phyloP scores from a whole-genome alignment of 2,113 vertebrate species.

The Capreolus pygargus region DNA sequence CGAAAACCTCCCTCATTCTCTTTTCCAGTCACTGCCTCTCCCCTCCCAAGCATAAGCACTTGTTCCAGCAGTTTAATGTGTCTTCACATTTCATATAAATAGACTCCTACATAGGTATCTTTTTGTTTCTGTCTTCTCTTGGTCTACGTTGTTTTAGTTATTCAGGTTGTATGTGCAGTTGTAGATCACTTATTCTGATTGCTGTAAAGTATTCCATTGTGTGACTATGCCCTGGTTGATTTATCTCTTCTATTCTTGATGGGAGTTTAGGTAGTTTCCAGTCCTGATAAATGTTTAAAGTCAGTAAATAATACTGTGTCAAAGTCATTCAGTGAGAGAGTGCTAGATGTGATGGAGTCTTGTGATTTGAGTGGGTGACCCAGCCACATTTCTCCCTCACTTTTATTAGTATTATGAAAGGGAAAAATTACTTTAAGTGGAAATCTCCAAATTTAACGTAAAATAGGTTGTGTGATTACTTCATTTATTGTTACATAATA shows the following conservation, averaged over 20 bases:
- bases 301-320: neutral
- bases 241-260: neutral
- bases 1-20: neutral
- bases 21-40: neutral
- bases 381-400: neutral
- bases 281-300: neutral
- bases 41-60: neutral
- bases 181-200: neutral
- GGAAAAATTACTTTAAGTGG: neutral
- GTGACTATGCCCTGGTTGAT: neutral
- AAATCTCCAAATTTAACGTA: conserved; percentile 27
- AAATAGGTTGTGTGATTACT: neutral
- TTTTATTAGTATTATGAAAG: neutral
- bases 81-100: neutral
- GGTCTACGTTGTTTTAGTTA: neutral
- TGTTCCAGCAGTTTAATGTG: neutral
- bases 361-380: neutral
- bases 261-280: neutral
- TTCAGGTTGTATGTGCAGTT: neutral
- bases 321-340: neutral
- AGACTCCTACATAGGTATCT: neutral
- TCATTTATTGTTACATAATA: conserved; percentile 22
- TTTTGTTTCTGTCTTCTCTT: neutral
- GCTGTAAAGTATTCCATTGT: neutral
- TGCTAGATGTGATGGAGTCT: neutral